Evolutionary conservation across 2,797 vertebrate genomes (phyloP), one percentile per base, ranked within the genome.

Genomic region (Sebastes jordani): DNA sequence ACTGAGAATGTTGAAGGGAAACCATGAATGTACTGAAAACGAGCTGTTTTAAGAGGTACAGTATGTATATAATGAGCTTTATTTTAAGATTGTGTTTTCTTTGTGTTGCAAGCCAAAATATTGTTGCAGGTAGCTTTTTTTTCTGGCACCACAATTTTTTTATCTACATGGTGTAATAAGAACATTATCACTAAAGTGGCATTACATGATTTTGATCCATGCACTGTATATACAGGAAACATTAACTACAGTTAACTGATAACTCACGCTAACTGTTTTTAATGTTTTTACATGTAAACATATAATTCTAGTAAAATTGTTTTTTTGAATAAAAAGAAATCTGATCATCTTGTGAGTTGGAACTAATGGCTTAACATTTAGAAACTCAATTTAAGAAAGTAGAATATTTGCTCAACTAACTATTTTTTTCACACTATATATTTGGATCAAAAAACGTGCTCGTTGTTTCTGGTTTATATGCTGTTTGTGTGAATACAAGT

Each of bases 1-100:
- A 79, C 63, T 69, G 56, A 55, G 54, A 69, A 82, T 77, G 27
- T 84, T 73, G 29, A 87, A 78, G 16, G 76, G 70, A 49, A 49
- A 49, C 46, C 58, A 60, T 81, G 84, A 90, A 86, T 91, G 82
- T 86, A 86, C 25, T 80, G 49, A 73, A 63, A 69, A 84, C 61
- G 1, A 76, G 22, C 11, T 81, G 72, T 76, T 73, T 86, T 56
- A 56, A 76, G n/a, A 36, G 59, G 34, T 54, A 29, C 10, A 63
- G 72, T 38, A 38, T 86, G 73, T 82, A 78, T 76, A 81, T 76
- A 60, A 77, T 67, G 34, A 76, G 76, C 34, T 89, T 87, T 85
- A 71, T 78, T 68, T 67, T 23, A 20, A 73, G 36, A 74, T 20
- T 49, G 46, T 49, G 65, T 38, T 64, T 42, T 46, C 10, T 38